Evolutionary conservation across 2,888 invertebrate species (phyloP).

Genomic region (Apoderus coryli): DNA sequence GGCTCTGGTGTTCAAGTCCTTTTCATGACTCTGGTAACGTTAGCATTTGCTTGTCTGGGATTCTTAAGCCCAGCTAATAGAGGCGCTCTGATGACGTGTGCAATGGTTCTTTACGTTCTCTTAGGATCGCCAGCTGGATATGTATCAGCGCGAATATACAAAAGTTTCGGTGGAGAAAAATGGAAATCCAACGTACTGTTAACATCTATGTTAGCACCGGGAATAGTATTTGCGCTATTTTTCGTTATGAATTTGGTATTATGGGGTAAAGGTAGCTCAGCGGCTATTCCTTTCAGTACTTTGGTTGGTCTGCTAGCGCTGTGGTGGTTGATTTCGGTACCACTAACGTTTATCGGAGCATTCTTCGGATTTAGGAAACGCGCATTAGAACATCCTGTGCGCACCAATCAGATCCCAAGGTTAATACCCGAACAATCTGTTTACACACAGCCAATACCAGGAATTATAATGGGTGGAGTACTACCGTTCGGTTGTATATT

Average conservation of each 20-base stretch:
- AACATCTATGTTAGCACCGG: slow-evolving; percentile 93
- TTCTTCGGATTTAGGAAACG: slow-evolving; percentile 97
- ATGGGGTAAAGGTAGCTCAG: slow-evolving; percentile 92
- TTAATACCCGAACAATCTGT: slow-evolving; percentile 98
- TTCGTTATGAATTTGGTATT: slow-evolving; percentile 93
- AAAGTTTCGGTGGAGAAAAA: slow-evolving; percentile 95
- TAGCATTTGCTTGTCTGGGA: slow-evolving; percentile 97
- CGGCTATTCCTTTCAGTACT: slow-evolving; percentile 94
- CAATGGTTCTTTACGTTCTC: slow-evolving; percentile 91
- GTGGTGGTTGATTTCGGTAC: slow-evolving; percentile 98
- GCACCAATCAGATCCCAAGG: slow-evolving; percentile 97
- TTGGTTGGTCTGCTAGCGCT: slow-evolving; percentile 83
- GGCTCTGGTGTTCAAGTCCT: slow-evolving; percentile 95
- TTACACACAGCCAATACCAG: slow-evolving; percentile 91
- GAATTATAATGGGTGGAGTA: slow-evolving; percentile 96
- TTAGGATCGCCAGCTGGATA: slow-evolving; percentile 95
- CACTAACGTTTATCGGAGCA: slow-evolving; percentile 93
- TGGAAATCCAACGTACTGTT: slow-evolving; percentile 98
- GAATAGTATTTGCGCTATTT: slow-evolving; percentile 91
- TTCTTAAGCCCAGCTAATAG: slow-evolving; percentile 97
- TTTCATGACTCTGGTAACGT: slow-evolving; percentile 88
- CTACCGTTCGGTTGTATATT: slow-evolving; percentile 97
- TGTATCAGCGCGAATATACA: slow-evolving; percentile 92
- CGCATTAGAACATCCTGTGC: slow-evolving; percentile 90
- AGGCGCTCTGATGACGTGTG: slow-evolving; percentile 97